Evolutionary conservation across 1,140 invertebrate species (phyloP), one percentile per base, ranked within the genome.

Genomic region (Zaprionus capensis): DNA sequence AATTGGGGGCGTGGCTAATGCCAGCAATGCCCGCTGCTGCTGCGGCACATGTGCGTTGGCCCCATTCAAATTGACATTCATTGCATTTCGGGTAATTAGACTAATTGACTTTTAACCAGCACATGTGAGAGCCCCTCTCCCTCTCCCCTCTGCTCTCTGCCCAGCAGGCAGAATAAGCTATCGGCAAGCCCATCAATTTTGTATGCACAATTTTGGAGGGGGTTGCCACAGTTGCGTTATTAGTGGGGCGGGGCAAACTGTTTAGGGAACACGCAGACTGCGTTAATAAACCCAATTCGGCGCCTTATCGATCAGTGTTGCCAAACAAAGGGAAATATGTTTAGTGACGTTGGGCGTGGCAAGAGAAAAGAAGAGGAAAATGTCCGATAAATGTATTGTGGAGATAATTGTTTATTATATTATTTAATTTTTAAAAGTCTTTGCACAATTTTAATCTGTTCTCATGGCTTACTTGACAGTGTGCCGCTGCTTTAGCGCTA

Each of bases 51-150:
- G 81, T 72, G 78, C 84, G 77, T 36, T 87, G 84, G 81, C 84
- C 84, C 70, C 85, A 88, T 90, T 88, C 69, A 85, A 84, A 84
- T 88, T 81, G 81, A 80, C 83, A 87, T 78, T 88, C 84, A 88
- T 88, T 88, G 80, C 83, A 82, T 80, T 82, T 84, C 26, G 71
- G 80, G 77, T 80, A 88, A 88, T 88, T 90, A 88, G 70, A 71
- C 84, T 88, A 88, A 88, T 88, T 88, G 85, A 84, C 85, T 88
- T 88, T 88, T 90, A 90, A 80, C 84, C 76, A 84, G 68, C 76
- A 81, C 72, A 79, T 81, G 81, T 67, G 72, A 71, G 34, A n/a
- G 5, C 44, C 26, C 31, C 5, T 9, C 6, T 15, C 7, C 5
- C 15, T 1, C 44, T 7, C 2, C 53, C 22, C 34, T 15, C 36